Evolutionary conservation across 2,113 vertebrate genomes (phyloP).

Genomic region (Craseonycteris thonglongyai): DNA sequence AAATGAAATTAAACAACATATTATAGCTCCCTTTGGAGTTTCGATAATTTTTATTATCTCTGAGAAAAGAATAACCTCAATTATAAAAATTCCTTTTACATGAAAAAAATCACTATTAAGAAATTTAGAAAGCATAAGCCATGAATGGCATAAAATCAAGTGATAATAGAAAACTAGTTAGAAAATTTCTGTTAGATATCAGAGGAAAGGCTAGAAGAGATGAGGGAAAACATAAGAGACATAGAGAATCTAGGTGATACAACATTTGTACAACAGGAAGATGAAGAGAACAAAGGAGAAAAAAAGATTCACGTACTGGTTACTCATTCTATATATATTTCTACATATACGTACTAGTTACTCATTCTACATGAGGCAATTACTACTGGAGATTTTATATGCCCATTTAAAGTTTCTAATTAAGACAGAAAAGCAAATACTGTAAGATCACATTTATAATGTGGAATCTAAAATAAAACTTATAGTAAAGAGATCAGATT

Average conservation of each 20-base stretch:
- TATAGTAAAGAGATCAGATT: neutral
- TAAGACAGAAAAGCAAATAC: neutral
- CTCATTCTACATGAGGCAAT: neutral
- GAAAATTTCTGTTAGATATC: neutral
- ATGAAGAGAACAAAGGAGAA: neutral
- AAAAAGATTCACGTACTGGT: neutral
- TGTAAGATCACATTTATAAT: neutral
- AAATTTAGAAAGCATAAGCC: neutral
- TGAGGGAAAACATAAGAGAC: neutral
- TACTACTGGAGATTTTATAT: neutral
- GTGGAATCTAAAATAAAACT: neutral
- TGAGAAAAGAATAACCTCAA: neutral
- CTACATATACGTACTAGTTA: no score
- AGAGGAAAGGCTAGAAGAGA: neutral
- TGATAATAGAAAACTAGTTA: neutral
- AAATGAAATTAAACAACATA: neutral
- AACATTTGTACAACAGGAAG: neutral
- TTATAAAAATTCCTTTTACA: neutral
- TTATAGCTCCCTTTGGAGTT: neutral
- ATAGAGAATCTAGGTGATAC: neutral
- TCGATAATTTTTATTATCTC: neutral
- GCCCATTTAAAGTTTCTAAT: neutral
- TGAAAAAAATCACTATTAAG: neutral
- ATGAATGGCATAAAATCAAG: neutral
- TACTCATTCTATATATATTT: neutral